Base-by-base conservation (phyloP, 2,113 vertebrate genomes). In the Todiramphus saurophagus region DNA sequence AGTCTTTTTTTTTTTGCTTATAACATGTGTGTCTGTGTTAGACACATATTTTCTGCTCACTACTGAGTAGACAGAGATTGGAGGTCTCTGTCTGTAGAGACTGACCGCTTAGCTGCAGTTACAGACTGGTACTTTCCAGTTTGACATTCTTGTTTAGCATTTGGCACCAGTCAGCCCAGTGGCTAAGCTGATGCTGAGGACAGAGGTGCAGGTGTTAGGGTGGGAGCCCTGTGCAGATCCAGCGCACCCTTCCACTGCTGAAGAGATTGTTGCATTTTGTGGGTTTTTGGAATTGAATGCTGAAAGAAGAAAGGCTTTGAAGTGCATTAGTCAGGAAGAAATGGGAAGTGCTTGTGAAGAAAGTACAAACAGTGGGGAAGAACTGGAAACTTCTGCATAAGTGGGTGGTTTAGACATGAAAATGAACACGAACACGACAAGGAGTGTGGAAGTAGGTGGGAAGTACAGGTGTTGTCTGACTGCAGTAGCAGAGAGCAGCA, bases 101-200 rank as follows among this genome's bases (percentile, higher is more conserved):
- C 41, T 53, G n/a, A 33, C 24, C 35, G 13, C 5, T 75, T 56
- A 56, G 35, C 20, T 83, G 44, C 72, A 10, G 39, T 50, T 88
- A 28, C 70, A 83, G 33, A 66, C 21, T 59, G 56, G 41, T 77
- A 30, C 44, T 69, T 90, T 53, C 13, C 73, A 70, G 80, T 81
- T 43, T 46, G 72, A 66, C 5, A 1, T 70, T 80, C 63, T 31
- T 1, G 1, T 66, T 77, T 50, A 35, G 58, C 1, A 3, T 33
- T 16, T 2, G 4, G 39, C 58, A 48, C n/a, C 33, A 39, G 74
- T 50, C 13, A 37, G 21, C 20, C 15, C 0, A 0, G 16, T n/a
- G 62, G 44, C 67, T 55, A 55, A 2, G 10, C 9, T 37, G 21
- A 23, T 75, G 51, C 46, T 81, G 3, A n/a, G 33, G 81, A 17